These are phyloP conservation scores for Drosophila fuyamai DNA, from an alignment of 1,140 invertebrate species.

Conservation along the genomic window DNA sequence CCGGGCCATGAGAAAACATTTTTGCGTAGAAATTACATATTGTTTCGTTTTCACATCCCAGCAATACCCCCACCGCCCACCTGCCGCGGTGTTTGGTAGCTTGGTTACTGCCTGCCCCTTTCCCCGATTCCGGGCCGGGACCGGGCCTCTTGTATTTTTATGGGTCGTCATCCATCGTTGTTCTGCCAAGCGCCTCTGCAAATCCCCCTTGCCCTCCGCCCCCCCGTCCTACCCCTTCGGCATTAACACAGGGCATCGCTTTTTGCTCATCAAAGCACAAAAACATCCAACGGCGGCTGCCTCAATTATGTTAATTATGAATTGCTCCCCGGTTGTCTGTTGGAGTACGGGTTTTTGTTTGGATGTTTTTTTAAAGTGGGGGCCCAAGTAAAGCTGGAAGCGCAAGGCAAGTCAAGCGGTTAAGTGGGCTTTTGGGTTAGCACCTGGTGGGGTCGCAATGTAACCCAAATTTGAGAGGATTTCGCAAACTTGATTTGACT, in stretches of 20 bases:
- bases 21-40: slow-evolving; percentile 55
- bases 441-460: slow-evolving; percentile 33
- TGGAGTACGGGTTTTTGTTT: slow-evolving; percentile 9
- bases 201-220: background rate
- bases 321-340: slow-evolving; percentile 37
- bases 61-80: background rate
- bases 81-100: slow-evolving; percentile 9
- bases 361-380: background rate
- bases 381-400: slow-evolving; percentile 4
- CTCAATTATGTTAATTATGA: slow-evolving; percentile 55
- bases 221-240: slow-evolving; percentile 7
- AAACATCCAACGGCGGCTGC: slow-evolving; percentile 49
- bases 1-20: slow-evolving; percentile 43
- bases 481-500: slow-evolving; percentile 32
- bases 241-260: slow-evolving; percentile 28
- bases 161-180: slow-evolving; percentile 44
- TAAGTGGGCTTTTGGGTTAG: slow-evolving; percentile 46
- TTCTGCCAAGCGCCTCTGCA: slow-evolving; percentile 14
- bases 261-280: slow-evolving; percentile 54
- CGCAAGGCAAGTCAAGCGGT: slow-evolving; percentile 32
- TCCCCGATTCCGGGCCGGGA: background rate
- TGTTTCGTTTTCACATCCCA: slow-evolving; percentile 46
- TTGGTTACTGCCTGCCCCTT: slow-evolving; percentile 33
- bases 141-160: slow-evolving; percentile 26
- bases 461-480: slow-evolving; percentile 29